Evolutionary conservation across 2,797 vertebrate species (phyloP).

Genomic region (Pelobates cultripes): DNA sequence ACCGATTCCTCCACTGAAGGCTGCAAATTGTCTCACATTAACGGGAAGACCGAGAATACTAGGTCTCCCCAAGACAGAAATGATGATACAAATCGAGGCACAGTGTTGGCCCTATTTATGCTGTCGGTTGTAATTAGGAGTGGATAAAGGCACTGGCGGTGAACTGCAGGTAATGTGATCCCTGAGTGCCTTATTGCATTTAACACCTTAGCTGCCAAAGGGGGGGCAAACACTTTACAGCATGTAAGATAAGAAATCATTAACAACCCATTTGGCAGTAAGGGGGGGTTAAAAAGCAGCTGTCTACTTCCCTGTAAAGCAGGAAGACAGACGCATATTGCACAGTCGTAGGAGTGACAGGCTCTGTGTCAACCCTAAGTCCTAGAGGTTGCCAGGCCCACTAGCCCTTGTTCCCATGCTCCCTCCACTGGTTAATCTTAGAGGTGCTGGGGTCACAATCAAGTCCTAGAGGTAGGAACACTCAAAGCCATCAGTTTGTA

Average conservation of each 20-base stretch:
- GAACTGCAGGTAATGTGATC: neutral
- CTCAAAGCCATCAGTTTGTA: slow-evolving; percentile 21
- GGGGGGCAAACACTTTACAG: neutral
- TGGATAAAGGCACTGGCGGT: slow-evolving; percentile 30
- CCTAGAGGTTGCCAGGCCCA: neutral
- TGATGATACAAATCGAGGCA: neutral
- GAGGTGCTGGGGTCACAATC: neutral
- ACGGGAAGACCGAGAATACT: neutral
- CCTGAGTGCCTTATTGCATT: slow-evolving; percentile 28
- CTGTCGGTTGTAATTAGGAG: too few species aligned
- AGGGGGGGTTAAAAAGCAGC: neutral
- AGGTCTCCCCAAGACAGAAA: neutral
- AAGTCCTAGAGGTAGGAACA: slow-evolving; percentile 51
- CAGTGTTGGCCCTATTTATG: neutral
- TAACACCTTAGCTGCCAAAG: neutral
- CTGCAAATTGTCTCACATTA: neutral
- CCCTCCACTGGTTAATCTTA: neutral
- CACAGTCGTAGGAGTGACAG: slow-evolving; percentile 10
- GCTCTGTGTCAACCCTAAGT: neutral
- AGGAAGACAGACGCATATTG: slow-evolving; percentile 26
- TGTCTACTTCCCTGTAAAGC: neutral
- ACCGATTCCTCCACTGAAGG: neutral
- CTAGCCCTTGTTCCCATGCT: neutral
- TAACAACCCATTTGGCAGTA: neutral
- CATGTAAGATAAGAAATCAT: neutral